These are phyloP conservation scores for Rhodophaea formosa DNA, from an alignment of 2,888 invertebrate species.

Conservation along the genomic window DNA sequence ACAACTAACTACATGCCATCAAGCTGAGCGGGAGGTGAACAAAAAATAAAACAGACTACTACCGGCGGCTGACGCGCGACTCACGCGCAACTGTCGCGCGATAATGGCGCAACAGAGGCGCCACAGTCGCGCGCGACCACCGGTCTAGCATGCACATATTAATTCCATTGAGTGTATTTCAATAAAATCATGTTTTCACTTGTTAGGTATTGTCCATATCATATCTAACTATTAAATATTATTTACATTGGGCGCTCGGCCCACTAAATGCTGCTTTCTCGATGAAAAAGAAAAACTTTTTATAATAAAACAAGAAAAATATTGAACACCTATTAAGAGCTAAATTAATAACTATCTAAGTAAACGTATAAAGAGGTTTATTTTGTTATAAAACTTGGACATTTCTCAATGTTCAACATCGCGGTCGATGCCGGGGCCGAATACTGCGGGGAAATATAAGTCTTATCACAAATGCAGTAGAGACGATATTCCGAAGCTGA, in stretches of 20 bases:
- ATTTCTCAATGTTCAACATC: conserved; percentile 34
- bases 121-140: conserved; percentile 31
- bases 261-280: conserved; percentile 62
- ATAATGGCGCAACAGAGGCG: conserved; percentile 30
- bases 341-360: conserved; percentile 76
- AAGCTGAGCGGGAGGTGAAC: conserved; percentile 44
- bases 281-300: conserved; percentile 45
- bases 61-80: conserved; percentile 36
- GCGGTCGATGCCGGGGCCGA: conserved; percentile 42
- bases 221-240: conserved; percentile 72
- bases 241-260: conserved; percentile 60
- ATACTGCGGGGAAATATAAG: conserved; percentile 47
- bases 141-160: conserved; percentile 59
- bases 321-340: conserved; percentile 79
- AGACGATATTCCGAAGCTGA: conserved; percentile 45
- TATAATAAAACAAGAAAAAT: conserved; percentile 52
- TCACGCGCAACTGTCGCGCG: conserved; percentile 37
- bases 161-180: conserved; percentile 78
- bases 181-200: conserved; percentile 78
- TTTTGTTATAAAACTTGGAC: conserved; percentile 51
- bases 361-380: conserved; percentile 68
- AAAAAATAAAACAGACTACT: conserved; percentile 60
- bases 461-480: conserved; percentile 64
- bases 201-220: conserved; percentile 81
- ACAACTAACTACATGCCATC: conserved; percentile 54